These are phyloP conservation scores for Colinus virginianus DNA, from an alignment of 2,113 vertebrate species.

Conservation along the genomic window DNA sequence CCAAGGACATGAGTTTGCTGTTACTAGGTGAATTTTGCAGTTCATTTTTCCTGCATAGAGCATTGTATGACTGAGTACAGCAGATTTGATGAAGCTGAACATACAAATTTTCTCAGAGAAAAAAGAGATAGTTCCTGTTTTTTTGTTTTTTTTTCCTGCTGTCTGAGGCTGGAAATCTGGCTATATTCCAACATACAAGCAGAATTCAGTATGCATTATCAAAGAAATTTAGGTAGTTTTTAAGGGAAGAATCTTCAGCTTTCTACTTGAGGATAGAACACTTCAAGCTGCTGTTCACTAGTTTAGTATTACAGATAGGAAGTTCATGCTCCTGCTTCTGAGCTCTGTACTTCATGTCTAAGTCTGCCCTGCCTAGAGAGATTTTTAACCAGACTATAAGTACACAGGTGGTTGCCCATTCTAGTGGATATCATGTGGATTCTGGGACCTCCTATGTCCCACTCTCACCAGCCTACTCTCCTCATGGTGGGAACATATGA, in stretches of 20 bases:
- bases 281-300: neutral
- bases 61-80: neutral
- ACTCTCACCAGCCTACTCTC: neutral
- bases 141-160: neutral
- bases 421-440: accelerated
- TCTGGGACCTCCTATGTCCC: neutral
- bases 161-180: neutral
- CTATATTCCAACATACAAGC: accelerated
- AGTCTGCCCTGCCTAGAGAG: neutral
- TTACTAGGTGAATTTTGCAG: neutral
- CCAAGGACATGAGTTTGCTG: neutral
- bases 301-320: neutral
- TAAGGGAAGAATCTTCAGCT: neutral
- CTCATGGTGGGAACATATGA: accelerated
- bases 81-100: neutral
- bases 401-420: neutral
- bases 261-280: neutral
- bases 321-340: neutral
- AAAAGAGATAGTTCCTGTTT: neutral
- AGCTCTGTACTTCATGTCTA: neutral
- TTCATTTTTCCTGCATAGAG: neutral
- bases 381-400: neutral
- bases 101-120: neutral
- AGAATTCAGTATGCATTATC: neutral
- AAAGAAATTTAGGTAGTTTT: neutral